phyloP scores from a whole-genome alignment of 2,797 vertebrate species.

The Morelia viridis region DNA sequence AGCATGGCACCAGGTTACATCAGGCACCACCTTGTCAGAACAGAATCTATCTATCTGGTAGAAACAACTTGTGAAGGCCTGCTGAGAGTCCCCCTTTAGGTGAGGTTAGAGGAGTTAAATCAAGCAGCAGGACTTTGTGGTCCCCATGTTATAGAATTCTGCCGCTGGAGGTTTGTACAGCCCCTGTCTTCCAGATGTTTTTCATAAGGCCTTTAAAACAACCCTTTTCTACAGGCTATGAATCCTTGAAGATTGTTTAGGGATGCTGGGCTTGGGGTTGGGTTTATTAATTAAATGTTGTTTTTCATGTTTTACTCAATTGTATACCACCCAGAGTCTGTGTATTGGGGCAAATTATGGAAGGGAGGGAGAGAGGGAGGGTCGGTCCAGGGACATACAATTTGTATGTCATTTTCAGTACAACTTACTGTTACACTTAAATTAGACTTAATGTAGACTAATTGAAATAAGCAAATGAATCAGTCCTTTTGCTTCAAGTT shows the following conservation, averaged over 20 bases:
- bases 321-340: not conserved
- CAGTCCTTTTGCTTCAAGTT: not conserved
- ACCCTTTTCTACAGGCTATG: not conserved
- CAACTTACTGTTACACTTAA: not conserved
- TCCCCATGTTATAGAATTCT: not conserved
- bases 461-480: not conserved
- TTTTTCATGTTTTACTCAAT: not conserved
- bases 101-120: not conserved
- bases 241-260: not conserved
- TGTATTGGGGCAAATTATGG: not conserved
- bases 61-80: not conserved
- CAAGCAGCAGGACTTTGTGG: not conserved
- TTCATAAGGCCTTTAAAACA: not conserved
- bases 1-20: not conserved
- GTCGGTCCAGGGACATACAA: not conserved
- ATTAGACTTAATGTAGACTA: not conserved
- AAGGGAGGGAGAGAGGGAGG: no score
- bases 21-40: not conserved
- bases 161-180: not conserved
- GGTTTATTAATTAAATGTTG: not conserved
- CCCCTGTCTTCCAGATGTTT: not conserved
- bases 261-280: not conserved
- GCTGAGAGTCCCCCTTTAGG: not conserved
- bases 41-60: not conserved
- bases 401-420: not conserved